phyloP scores from a whole-genome alignment of 2,888 invertebrate species.

The Atethmia centrago region DNA sequence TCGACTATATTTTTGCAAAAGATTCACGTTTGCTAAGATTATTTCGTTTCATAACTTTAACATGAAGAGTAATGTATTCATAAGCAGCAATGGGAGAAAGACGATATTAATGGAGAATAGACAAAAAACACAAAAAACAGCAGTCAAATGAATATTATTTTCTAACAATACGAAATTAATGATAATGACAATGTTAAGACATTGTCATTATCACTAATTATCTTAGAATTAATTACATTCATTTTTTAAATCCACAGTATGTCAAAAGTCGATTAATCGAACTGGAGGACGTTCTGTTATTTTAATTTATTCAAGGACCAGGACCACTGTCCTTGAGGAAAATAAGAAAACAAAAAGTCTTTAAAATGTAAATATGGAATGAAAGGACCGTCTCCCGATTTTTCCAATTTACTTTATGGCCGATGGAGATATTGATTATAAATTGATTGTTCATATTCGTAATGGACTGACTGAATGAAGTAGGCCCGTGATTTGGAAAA shows the following conservation, averaged over 20 bases:
- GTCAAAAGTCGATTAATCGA: slow-evolving; percentile 23
- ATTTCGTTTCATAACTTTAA: slow-evolving; percentile 1
- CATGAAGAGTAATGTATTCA: not conserved
- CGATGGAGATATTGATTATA: slow-evolving; percentile 51
- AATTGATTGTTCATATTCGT: slow-evolving; percentile 50
- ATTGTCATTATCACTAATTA: no score
- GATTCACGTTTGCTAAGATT: not conserved
- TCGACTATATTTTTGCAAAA: not conserved
- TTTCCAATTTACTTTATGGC: slow-evolving; percentile 54
- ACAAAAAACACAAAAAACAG: not conserved
- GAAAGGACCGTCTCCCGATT: slow-evolving; percentile 44
- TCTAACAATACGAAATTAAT: slow-evolving; percentile 6
- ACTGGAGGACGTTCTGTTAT: slow-evolving; percentile 39
- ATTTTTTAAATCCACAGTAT: slow-evolving; percentile 8
- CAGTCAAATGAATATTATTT: not conserved
- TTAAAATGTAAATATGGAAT: slow-evolving; percentile 59
- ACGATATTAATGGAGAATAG: not conserved
- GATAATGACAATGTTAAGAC: not conserved
- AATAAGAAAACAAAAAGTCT: slow-evolving; percentile 58
- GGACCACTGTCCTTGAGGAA: slow-evolving; percentile 38
- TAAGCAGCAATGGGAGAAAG: not conserved
- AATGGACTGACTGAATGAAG: slow-evolving; percentile 16
- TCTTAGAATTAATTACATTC: slow-evolving; percentile 7
- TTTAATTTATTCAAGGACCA: slow-evolving; percentile 52
- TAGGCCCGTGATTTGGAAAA: slow-evolving; percentile 33